phyloP scores from a whole-genome alignment of 2,113 vertebrate species.

The Pholis gunnellus region DNA sequence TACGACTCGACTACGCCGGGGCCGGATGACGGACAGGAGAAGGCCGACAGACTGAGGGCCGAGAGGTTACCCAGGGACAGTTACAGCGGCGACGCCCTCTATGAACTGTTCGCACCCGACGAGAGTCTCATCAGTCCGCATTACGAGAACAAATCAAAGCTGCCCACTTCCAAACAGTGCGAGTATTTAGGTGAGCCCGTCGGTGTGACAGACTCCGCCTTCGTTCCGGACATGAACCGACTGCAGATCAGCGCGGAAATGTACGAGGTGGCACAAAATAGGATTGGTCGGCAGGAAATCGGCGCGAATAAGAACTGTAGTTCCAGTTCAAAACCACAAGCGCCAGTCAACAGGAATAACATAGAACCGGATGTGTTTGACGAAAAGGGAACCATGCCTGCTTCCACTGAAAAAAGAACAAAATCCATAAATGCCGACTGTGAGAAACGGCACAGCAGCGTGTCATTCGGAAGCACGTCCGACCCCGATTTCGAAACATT shows the following conservation, averaged over 20 bases:
- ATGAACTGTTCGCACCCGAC: conserved; percentile 93
- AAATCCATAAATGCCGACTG: conserved; percentile 57
- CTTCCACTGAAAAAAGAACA: conserved; percentile 51
- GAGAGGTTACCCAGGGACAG: conserved; percentile 94
- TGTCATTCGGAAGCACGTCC: conserved; percentile 66
- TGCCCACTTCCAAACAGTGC: conserved; percentile 77
- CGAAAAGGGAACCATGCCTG: conserved; percentile 50
- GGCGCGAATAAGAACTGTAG: conserved; percentile 64
- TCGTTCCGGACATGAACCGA: conserved; percentile 80
- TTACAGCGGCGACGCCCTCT: conserved; percentile 97
- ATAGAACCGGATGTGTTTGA: conserved; percentile 50
- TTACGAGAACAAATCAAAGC: conserved; percentile 85
- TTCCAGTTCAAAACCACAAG: conserved; percentile 64
- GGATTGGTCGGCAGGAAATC: conserved; percentile 64
- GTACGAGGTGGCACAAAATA: conserved; percentile 74
- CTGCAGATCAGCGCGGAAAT: conserved; percentile 88
- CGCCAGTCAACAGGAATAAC: conserved; percentile 71
- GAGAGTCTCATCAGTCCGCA: conserved; percentile 90
- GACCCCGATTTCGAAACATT: conserved; percentile 73
- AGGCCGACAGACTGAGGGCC: conserved; percentile 79
- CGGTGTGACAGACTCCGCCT: conserved; percentile 65
- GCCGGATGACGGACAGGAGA: conserved; percentile 89
- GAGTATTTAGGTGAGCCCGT: conserved; percentile 84
- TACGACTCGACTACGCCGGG: conserved; percentile 96
- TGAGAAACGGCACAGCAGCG: conserved; percentile 67